Conservation (phyloP, 2,113 vertebrate species). For the Oncorhynchus kisutch region DNA sequence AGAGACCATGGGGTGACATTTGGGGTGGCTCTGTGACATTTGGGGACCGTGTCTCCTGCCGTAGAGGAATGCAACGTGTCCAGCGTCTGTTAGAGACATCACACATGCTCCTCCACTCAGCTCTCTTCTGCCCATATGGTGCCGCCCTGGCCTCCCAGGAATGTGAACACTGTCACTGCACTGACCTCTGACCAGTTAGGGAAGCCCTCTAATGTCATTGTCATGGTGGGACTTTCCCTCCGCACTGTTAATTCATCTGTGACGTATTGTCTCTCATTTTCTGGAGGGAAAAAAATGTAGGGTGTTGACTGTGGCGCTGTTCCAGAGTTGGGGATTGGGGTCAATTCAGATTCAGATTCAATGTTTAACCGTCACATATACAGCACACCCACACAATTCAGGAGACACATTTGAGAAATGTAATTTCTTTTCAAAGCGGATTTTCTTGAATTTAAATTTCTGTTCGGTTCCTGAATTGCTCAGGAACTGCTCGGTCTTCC, state of each 20-base stretch:
- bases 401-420: too few species aligned
- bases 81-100: slow-evolving; percentile 35
- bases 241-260: background rate
- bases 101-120: slow-evolving; percentile 59
- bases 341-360: background rate
- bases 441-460: too few species aligned
- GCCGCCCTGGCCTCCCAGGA: slow-evolving; percentile 37
- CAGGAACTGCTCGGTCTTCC: too few species aligned
- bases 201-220: slow-evolving; percentile 33
- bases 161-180: slow-evolving; percentile 37
- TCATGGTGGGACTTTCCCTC: slow-evolving; percentile 9
- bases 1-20: too few species aligned
- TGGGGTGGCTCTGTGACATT: too few species aligned
- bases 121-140: slow-evolving; percentile 49
- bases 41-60: background rate
- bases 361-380: background rate
- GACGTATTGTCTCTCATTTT: background rate
- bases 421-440: too few species aligned
- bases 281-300: too few species aligned
- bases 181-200: slow-evolving; percentile 8
- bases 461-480: too few species aligned
- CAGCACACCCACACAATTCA: background rate
- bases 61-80: background rate
- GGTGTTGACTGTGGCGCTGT: too few species aligned
- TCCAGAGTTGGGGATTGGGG: background rate